Base-by-base conservation (phyloP, 1,140 invertebrate genomes). In the Lordiphosa collinella region DNA sequence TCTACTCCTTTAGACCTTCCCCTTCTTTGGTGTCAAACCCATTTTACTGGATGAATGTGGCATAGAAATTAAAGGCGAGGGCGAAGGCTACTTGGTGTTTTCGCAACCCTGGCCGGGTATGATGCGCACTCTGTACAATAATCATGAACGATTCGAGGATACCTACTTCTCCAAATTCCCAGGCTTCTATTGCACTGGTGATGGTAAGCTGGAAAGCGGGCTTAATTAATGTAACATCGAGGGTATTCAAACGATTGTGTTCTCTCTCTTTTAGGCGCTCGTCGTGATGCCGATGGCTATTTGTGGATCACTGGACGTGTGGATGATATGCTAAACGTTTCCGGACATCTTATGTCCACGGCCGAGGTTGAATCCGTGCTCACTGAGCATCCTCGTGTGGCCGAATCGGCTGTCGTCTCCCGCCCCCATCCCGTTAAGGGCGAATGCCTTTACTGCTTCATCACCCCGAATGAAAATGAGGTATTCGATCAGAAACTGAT, bases 251-350 rank as follows among this genome's bases (percentile, higher is more conserved):
- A 18, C 1, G 7, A 2, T 4, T 13, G 1, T 44, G 16, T 0
- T 7, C 0, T 37, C 31, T 7, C 1, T 37, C 31, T 7, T 1
- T 11, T 53, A 22, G 25, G 97, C 48, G 97, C 96, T 0, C 92
- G 92, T 76, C 90, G 97, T 53, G 98, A 99, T 88, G 91, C 93
- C 9, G 98, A 99, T 89, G 98, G 98, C 2, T 99, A 98, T 89
- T 90, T 98, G 11, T 99, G 97, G 97, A 94, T 99, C 13, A 99
- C 98, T 1, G 98, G 98, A 0, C 92, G 98, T 44, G 95, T 99
- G 10, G 98, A 99, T 89, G 98, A 99, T 84, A 97, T 99, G 96
- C 90, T 99, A 44, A 99, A 99, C 89, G 97, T 99, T 1, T 98
- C 97, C 1, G 98, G 98, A 0, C 98, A 99, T 90, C 90, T 99